Evolutionary conservation across 37 sponge, comb jelly and placozoan species (phyloP).

Genomic region (Haliclona indistincta): DNA sequence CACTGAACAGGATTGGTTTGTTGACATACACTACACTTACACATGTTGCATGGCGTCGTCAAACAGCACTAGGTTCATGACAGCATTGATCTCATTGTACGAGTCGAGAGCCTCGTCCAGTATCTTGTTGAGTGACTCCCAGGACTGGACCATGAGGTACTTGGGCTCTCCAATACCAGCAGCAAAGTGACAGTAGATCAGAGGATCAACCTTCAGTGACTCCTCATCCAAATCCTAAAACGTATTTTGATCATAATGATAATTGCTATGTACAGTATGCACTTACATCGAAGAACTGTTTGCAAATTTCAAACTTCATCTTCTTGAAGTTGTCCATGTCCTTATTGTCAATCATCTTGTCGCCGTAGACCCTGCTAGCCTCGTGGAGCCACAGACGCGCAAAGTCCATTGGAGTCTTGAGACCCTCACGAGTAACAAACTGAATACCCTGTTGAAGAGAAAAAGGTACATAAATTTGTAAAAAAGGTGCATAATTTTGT

Average conservation of each 20-base stretch:
- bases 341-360: constrained; percentile 92
- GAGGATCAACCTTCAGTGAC: constrained; percentile 69
- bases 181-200: constrained; percentile 98
- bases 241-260: not conserved
- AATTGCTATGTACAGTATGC: not conserved
- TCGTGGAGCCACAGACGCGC: constrained; percentile 97
- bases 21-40: too few species aligned
- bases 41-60: constrained; percentile 98
- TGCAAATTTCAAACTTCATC: constrained; percentile 79
- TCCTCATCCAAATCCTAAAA: constrained; percentile 87
- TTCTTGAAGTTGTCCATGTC: constrained; percentile 85
- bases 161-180: constrained; percentile 93
- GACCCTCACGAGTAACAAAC: constrained; percentile 71
- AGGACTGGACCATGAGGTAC: constrained; percentile 72
- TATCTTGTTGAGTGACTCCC: constrained; percentile 84
- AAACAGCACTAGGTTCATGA: constrained; percentile 97
- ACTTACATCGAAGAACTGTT: constrained; percentile 81
- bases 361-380: constrained; percentile 90
- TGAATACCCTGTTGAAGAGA: constrained; percentile 68
- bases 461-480: too few species aligned
- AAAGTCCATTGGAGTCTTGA: constrained; percentile 89
- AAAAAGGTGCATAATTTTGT: too few species aligned
- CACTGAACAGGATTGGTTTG: too few species aligned
- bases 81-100: constrained; percentile 97
- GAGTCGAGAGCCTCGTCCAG: constrained; percentile 95